Conservation (phyloP, 2,888 invertebrate genomes). For the Gonocerus acuteangulatus region DNA sequence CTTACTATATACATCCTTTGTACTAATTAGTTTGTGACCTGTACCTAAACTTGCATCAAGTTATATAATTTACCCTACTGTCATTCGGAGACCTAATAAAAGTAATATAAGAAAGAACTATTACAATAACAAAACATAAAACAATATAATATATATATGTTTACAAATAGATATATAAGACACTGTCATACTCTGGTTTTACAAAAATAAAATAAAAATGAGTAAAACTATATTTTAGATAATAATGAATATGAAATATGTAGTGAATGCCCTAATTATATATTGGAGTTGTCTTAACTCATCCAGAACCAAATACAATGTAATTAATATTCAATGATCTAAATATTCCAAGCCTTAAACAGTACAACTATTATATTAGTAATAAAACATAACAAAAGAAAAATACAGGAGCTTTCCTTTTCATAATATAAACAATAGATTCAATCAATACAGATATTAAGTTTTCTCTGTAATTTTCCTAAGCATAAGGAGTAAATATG, state of each 20-base stretch:
- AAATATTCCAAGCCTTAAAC: constrained; percentile 25
- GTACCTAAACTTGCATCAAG: constrained; percentile 15
- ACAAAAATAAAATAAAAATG: constrained; percentile 17
- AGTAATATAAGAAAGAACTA: constrained; percentile 18
- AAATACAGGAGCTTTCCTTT: constrained; percentile 18
- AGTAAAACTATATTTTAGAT: constrained; percentile 1
- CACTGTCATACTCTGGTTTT: constrained; percentile 8
- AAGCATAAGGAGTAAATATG: constrained; percentile 12
- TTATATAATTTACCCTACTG: constrained; percentile 10
- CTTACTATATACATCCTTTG: constrained; percentile 18
- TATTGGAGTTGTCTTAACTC: constrained; percentile 4
- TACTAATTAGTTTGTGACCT: constrained; percentile 21
- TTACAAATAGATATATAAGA: constrained; percentile 6
- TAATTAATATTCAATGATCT: constrained; percentile 10
- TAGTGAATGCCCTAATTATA: constrained; percentile 19
- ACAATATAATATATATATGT: constrained; percentile 18
- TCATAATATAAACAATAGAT: constrained; percentile 2
- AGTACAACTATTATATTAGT: constrained; percentile 19
- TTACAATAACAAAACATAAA: constrained; percentile 11
- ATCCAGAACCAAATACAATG: constrained; percentile 17
- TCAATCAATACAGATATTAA: constrained; percentile 13
- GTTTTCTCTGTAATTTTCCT: constrained; percentile 11
- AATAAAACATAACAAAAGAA: constrained; percentile 21
- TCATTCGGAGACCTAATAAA: constrained; percentile 21
- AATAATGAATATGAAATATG: constrained; percentile 15